A percentile compares a stretch with the other conserved stretches of the same genome.
These are phyloP conservation scores for Bothrops alternatus DNA, from an alignment of 2,797 vertebrate species.

Conservation along the genomic window DNA sequence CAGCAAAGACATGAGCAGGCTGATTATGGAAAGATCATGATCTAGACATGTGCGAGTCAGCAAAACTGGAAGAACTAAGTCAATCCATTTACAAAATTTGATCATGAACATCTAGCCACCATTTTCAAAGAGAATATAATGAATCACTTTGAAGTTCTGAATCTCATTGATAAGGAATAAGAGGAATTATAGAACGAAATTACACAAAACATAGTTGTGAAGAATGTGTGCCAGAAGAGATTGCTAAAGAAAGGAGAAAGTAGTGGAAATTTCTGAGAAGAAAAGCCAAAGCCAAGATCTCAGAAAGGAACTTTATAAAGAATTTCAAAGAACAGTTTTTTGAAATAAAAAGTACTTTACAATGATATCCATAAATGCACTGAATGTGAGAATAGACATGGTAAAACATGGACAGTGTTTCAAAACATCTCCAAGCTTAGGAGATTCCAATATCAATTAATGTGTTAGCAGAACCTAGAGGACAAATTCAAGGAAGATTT, in stretches of 20 bases:
- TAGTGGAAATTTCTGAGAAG: neutral
- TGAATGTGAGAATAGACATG: neutral
- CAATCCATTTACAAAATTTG: neutral
- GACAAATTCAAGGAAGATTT: neutral
- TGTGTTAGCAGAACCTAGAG: neutral
- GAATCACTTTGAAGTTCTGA: neutral
- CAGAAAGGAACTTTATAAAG: neutral
- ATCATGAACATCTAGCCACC: neutral
- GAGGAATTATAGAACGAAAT: neutral
- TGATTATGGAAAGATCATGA: neutral
- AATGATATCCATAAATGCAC: neutral
- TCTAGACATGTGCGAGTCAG: neutral
- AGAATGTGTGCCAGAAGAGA: neutral
- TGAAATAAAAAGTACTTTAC: neutral
- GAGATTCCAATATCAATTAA: neutral
- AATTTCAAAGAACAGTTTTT: neutral
- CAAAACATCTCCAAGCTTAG: neutral
- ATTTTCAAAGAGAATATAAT: neutral
- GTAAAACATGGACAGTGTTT: neutral
- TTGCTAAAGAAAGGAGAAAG: neutral
- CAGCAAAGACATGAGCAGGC: neutral
- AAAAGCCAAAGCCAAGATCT: neutral
- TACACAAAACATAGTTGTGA: neutral
- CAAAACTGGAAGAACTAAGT: neutral
- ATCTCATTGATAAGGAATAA: neutral